Conservation (phyloP, 2,113 vertebrate species). For the Castor canadensis region DNA sequence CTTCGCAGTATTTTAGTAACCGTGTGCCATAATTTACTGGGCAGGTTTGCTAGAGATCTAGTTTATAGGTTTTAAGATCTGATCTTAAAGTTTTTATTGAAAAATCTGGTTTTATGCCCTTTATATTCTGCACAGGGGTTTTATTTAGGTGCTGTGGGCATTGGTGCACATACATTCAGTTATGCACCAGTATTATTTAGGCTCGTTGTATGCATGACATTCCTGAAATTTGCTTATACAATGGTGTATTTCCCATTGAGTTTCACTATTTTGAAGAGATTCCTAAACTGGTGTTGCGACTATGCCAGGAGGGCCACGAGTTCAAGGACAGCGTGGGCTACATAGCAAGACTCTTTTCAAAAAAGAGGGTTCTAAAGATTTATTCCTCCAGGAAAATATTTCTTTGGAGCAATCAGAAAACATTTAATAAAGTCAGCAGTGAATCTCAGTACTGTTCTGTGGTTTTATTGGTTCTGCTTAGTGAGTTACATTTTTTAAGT, state of each 20-base stretch:
- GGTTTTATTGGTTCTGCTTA: background rate
- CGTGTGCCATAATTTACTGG: background rate
- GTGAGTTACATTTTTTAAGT: background rate
- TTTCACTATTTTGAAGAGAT: background rate
- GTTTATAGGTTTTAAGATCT: slow-evolving; percentile 15
- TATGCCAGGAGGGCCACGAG: too few relatives aligned
- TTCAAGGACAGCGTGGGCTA: too few relatives aligned
- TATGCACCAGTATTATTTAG: background rate
- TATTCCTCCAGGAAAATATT: background rate
- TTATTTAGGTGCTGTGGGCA: background rate
- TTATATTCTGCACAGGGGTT: background rate
- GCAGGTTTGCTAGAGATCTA: background rate
- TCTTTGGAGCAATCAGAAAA: too few relatives aligned
- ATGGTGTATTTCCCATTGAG: background rate
- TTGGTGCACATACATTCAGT: background rate
- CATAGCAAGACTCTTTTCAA: too few relatives aligned
- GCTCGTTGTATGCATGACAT: background rate
- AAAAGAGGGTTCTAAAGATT: too few relatives aligned
- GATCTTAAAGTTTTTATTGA: background rate
- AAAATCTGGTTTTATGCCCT: background rate
- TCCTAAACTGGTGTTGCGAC: too few relatives aligned
- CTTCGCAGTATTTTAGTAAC: background rate
- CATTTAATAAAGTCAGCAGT: background rate
- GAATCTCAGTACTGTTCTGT: background rate
- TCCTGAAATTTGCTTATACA: background rate